Conservation (phyloP, 2,113 vertebrate species). For the Pao palembangensis region DNA sequence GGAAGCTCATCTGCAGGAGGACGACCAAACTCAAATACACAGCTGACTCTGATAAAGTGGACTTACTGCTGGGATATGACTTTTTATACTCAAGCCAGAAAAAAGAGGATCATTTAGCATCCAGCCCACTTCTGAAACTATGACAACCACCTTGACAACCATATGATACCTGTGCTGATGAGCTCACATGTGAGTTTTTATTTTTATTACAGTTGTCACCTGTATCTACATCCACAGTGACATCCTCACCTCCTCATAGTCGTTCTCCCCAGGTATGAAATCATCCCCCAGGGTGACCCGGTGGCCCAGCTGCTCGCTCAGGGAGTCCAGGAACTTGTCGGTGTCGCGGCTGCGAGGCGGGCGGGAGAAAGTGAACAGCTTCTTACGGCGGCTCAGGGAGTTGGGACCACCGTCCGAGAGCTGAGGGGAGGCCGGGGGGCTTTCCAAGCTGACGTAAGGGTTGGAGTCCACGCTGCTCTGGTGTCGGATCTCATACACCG, state of each 20-base stretch:
- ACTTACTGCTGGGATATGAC: background rate
- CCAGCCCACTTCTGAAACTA: slow-evolving; percentile 62
- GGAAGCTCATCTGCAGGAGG: slow-evolving; percentile 89
- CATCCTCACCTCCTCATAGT: slow-evolving; percentile 94
- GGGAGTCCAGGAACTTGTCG: slow-evolving; percentile 88
- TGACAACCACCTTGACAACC: slow-evolving; percentile 62
- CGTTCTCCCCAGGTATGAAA: slow-evolving; percentile 87
- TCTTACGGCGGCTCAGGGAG: slow-evolving; percentile 79
- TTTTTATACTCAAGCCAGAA: too few relatives aligned
- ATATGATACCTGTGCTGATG: slow-evolving; percentile 35
- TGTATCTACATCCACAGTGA: background rate
- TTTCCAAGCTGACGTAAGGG: slow-evolving; percentile 94
- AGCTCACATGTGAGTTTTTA: too few relatives aligned
- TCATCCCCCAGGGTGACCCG: slow-evolving; percentile 86
- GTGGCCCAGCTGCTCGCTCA: slow-evolving; percentile 93
- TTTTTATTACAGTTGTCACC: too few relatives aligned
- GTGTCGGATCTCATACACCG: slow-evolving; percentile 81
- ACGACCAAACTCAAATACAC: background rate
- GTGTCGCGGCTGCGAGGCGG: slow-evolving; percentile 89
- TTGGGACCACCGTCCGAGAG: slow-evolving; percentile 67
- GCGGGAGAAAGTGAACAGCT: slow-evolving; percentile 91
- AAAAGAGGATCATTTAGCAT: slow-evolving; percentile 17
- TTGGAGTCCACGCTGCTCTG: slow-evolving; percentile 90
- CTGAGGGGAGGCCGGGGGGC: slow-evolving; percentile 83
- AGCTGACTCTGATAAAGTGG: background rate